A percentile compares a stretch with the other conserved stretches of the same genome.
Evolutionary conservation across 2,797 vertebrate species (phyloP).

Genomic region (Anolis apletophallus): DNA sequence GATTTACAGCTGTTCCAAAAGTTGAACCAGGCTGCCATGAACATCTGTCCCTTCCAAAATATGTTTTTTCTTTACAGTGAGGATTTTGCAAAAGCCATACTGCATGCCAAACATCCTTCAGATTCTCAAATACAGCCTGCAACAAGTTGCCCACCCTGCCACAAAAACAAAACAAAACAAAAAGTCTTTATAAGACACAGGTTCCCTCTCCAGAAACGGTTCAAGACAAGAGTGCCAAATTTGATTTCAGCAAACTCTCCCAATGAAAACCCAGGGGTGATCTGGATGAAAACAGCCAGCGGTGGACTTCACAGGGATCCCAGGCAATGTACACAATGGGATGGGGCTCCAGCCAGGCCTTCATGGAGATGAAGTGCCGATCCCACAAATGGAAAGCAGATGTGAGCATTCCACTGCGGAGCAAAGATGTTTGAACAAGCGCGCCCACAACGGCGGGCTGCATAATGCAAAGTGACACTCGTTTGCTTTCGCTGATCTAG

Average conservation of each 20-base stretch:
- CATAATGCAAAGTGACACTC: slow-evolving; percentile 35
- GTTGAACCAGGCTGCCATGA: background rate
- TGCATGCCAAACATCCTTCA: slow-evolving; percentile 16
- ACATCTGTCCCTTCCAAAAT: background rate
- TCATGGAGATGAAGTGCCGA: slow-evolving; percentile 49
- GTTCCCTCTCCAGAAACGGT: slow-evolving; percentile 51
- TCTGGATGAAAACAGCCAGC: slow-evolving; percentile 65
- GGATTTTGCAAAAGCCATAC: background rate
- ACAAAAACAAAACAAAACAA: background rate
- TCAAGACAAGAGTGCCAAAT: slow-evolving; percentile 60
- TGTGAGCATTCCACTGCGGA: slow-evolving; percentile 46
- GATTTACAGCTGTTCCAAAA: slow-evolving; percentile 17
- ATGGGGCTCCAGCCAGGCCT: slow-evolving; percentile 56
- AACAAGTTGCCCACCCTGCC: slow-evolving; percentile 42
- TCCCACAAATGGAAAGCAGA: slow-evolving; percentile 67
- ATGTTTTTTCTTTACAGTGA: slow-evolving; percentile 12
- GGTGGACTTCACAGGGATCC: slow-evolving; percentile 66
- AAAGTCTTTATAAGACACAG: slow-evolving; percentile 55
- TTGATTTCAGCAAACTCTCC: slow-evolving; percentile 67
- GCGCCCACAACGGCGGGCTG: background rate
- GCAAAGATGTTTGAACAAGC: slow-evolving; percentile 30
- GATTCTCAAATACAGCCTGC: slow-evolving; percentile 43
- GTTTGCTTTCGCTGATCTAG: background rate
- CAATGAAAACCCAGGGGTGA: slow-evolving; percentile 61
- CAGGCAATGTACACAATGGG: slow-evolving; percentile 49